Evolutionary conservation across 2,113 vertebrate genomes (phyloP), one percentile per base, ranked within the genome.

Genomic region (Pteropus alecto): DNA sequence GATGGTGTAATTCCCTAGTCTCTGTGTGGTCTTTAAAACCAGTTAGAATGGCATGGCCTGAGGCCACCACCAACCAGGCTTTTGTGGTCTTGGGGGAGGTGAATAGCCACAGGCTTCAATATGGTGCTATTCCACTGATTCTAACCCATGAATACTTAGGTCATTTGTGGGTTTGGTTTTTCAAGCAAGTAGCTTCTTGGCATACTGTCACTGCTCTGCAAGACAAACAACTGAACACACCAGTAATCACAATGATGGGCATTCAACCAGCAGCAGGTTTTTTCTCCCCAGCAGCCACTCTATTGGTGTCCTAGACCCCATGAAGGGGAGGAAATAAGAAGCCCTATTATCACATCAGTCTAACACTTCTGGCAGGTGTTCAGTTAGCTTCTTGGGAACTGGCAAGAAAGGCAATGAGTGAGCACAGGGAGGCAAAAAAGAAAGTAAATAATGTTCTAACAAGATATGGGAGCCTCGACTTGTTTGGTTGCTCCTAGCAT

Each of bases 371-470:
- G 76, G 93, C 65, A 41, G 63, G 63, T 21, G 9, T 61, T 74
- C 84, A 58, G 0, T 7, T 93, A 93, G 63, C n/a, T 92, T 97
- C 76, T 79, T 67, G 63, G 70, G 82, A 24, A 87, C 26, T 68
- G 81, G 81, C 70, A 95, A 85, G 81, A 90, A 51, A 43, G 43
- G 51, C 51, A 61, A 43, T 58, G 70, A 93, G 54, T 67, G 67
- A 74, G 74, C 30, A 67, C 41, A 60, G 30, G 46, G 61, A 96
- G 38, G 67, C 46, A 86, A 87, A 86, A 46, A 54, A 54, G 54
- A 70, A 90, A 30, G 84, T n/a, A 21, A 81, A 82, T 78, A 58
- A 22, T 71, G 30, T 94, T 92, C 78, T 97, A 54, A 82, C 68
- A 83, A 65, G 71, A 84, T 43, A 19, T 0, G 30, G 38, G 65